Base-by-base conservation (phyloP, 2,113 vertebrate species). In the Salvator merianae region DNA sequence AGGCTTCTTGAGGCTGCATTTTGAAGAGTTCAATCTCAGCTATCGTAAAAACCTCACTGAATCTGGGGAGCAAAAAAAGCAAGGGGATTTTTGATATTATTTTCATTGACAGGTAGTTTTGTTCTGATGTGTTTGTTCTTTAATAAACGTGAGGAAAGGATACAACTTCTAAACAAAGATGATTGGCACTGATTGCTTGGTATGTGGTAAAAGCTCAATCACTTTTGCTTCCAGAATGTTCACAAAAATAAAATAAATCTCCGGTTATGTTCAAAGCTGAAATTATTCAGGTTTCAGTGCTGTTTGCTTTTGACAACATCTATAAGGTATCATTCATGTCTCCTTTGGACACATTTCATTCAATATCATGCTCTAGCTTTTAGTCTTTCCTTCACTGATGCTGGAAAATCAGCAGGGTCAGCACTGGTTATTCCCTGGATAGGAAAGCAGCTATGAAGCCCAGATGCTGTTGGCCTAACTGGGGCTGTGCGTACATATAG, bases 41-140 rank as follows among this genome's bases (percentile, higher is more conserved):
- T 76, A 83, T 84, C 71, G 90, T 18, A 82, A 85, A 59, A 59
- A 85, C 5, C 47, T 7, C 24, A 84, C n/a, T 0, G 55, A 84
- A 84, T 85, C 83, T 26, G 88, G 22, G 1, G 73, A 69, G 50
- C 72, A 7, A 43, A 66, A 62, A 72, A 79, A 78, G 18, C 10
- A 55, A 62, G 1, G 32, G 14, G 9, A 8, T 62, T 72, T 43
- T 87, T 74, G 59, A n/a, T 55, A 68, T 75, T 55, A 73, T 79
- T 62, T 90, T 75, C 5, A 0, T 24, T 32, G 72, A 82, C 28
- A 84, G 3, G 1, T 0, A 79, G 53, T 36, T 59, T 4, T 76
- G 71, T 38, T 79, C 36, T 32, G 30, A 24, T 16, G 34, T 50
- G 28, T 68, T 66, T 76, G 73, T 28, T 77, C 73, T 36, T 40